phyloP scores from a whole-genome alignment of 2,888 invertebrate genomes.

The Microchrysa polita region DNA sequence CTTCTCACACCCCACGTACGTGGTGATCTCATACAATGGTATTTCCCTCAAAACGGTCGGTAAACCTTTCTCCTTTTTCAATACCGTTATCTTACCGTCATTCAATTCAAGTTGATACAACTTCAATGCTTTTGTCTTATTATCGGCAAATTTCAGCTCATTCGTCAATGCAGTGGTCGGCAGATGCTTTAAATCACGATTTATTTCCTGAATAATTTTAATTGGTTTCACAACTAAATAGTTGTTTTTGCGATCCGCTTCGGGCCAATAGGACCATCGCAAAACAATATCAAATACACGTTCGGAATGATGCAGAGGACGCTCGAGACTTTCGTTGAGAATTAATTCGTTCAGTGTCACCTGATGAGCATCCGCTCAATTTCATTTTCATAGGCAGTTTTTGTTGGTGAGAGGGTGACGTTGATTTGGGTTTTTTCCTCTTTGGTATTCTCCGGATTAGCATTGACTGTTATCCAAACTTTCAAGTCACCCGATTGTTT shows the following conservation, averaged over 20 bases:
- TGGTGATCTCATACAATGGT: slow-evolving; percentile 72
- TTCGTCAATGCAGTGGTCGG: slow-evolving; percentile 75
- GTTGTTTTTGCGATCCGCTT: slow-evolving; percentile 84
- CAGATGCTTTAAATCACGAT: slow-evolving; percentile 68
- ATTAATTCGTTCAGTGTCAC: slow-evolving; percentile 84
- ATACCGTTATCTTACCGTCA: slow-evolving; percentile 80
- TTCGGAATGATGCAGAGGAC: slow-evolving; percentile 82
- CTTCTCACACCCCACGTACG: slow-evolving; percentile 86
- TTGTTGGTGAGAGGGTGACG: slow-evolving; percentile 74
- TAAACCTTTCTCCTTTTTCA: slow-evolving; percentile 80
- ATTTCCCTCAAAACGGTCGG: slow-evolving; percentile 63
- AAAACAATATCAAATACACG: slow-evolving; percentile 66
- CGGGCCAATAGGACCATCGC: slow-evolving; percentile 90
- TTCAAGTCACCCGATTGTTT: slow-evolving; percentile 82
- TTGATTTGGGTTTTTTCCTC: slow-evolving; percentile 65
- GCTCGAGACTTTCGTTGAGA: slow-evolving; percentile 75
- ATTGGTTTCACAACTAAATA: slow-evolving; percentile 74
- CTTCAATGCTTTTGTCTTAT: slow-evolving; percentile 78
- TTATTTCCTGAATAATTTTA: slow-evolving; percentile 64
- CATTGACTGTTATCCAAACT: slow-evolving; percentile 73
- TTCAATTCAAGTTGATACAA: slow-evolving; percentile 82
- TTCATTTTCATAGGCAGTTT: slow-evolving; percentile 79
- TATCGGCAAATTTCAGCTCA: slow-evolving; percentile 82
- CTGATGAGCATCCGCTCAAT: slow-evolving; percentile 72
- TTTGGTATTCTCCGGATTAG: slow-evolving; percentile 72